Percentiles rank a stretch among this genome's conserved stretches.
These are phyloP conservation scores for Callopanchax toddi DNA, from an alignment of 2,113 vertebrate species.

Conservation along the genomic window DNA sequence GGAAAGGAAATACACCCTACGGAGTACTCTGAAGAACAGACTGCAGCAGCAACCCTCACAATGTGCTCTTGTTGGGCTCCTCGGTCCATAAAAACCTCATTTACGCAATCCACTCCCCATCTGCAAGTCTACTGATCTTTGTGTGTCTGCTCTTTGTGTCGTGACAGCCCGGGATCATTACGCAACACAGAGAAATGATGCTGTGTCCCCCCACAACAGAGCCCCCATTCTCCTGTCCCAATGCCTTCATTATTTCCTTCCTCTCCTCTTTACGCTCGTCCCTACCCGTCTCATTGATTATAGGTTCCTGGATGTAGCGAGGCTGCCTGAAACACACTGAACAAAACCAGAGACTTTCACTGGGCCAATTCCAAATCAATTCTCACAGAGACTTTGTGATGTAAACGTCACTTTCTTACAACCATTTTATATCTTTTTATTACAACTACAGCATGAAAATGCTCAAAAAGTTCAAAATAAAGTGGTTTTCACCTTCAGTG, in stretches of 20 bases:
- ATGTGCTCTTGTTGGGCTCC: constrained; percentile 42
- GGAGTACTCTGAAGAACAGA: neutral
- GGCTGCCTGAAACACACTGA: too few species aligned
- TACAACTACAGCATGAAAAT: too few species aligned
- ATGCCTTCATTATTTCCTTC: constrained; percentile 38
- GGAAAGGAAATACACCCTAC: too few species aligned
- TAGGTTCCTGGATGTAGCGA: constrained; percentile 39
- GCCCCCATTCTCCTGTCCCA: constrained; percentile 54
- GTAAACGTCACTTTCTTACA: constrained; percentile 2
- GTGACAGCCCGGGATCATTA: constrained; percentile 61
- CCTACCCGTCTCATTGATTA: constrained; percentile 32
- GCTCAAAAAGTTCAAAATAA: too few species aligned
- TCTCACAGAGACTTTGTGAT: constrained; percentile 6
- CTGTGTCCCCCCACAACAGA: constrained; percentile 52
- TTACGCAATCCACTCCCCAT: constrained; percentile 53
- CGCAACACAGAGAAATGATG: constrained; percentile 54
- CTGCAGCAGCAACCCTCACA: constrained; percentile 18
- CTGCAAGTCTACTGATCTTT: constrained; percentile 42
- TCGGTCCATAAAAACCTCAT: constrained; percentile 64
- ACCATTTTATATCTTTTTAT: too few species aligned
- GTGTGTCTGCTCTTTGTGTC: constrained; percentile 32
- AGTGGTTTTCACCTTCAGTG: neutral
- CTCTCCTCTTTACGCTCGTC: constrained; percentile 11
- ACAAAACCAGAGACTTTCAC: constrained; percentile 3
- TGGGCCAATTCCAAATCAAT: neutral